Evolutionary conservation across 2,888 invertebrate species (phyloP).

Genomic region (Plagiodera versicolora): DNA sequence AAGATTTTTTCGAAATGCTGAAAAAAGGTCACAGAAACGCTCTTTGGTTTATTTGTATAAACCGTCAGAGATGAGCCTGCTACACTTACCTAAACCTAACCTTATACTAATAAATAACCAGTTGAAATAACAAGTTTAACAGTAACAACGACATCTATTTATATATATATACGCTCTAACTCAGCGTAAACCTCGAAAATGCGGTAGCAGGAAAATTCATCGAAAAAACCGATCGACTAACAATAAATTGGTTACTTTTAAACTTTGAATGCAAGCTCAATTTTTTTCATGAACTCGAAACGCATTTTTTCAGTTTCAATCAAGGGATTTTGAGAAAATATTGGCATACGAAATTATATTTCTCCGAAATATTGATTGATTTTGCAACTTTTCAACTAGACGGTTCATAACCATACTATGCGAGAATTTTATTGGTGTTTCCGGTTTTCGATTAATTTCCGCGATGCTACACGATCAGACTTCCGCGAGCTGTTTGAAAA

Average conservation of each 20-base stretch:
- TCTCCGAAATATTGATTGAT: too few relatives aligned
- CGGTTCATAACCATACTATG: background rate
- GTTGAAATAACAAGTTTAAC: conserved; percentile 24
- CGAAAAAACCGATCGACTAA: background rate
- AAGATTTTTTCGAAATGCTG: conserved; percentile 5
- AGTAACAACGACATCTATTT: conserved; percentile 27
- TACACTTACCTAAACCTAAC: conserved; percentile 27
- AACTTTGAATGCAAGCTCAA: too few relatives aligned
- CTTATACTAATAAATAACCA: conserved; percentile 27
- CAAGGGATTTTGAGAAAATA: too few relatives aligned
- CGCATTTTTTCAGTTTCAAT: too few relatives aligned
- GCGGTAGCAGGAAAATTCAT: background rate
- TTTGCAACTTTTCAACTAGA: too few relatives aligned
- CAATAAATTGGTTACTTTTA: too few relatives aligned
- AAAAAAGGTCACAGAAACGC: conserved; percentile 17
- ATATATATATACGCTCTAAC: conserved; percentile 21
- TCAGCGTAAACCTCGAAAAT: conserved; percentile 25
- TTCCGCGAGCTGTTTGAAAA: background rate
- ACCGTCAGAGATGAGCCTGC: conserved; percentile 16
- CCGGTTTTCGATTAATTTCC: background rate
- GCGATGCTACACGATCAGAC: background rate
- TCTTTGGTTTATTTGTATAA: conserved; percentile 29
- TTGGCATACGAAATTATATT: too few relatives aligned
- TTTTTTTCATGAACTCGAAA: too few relatives aligned
- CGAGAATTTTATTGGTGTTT: too few relatives aligned